Base-by-base conservation (phyloP, 2,113 vertebrate species). In the Stigmatopora argus region DNA sequence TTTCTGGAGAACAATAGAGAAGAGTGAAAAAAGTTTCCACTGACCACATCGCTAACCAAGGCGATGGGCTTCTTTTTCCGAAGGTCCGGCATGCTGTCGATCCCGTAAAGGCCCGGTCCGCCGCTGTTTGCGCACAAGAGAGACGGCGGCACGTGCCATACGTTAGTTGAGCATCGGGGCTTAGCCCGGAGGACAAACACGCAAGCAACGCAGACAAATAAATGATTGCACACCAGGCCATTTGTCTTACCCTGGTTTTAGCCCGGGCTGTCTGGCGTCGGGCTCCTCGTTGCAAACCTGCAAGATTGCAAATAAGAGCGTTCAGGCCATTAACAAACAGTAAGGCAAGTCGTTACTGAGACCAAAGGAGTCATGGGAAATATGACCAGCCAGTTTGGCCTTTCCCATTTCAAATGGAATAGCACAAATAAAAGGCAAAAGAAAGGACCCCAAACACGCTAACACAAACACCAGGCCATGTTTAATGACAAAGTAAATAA, bases 61-160 rank as follows among this genome's bases (percentile, higher is more conserved):
- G 96, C 92, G 68, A 98, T 89, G 3, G 95, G 93, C 78, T 96
- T 99, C 91, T 93, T 97, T 87, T 95, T 97, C 52, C 95, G 96
- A 44, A 99, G 89, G 80, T 99, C 95, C 0, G 97, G 97, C 97
- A 98, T 99, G 84, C 97, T 99, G 78, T 99, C 97, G 0, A 99
- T 99, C 73, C 97, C 97, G 85, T 95, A 99, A 69, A 99, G 92
- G 38, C 94, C 95, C 66, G 94, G 92, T 18, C 90, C 94, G 51
- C 93, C 91, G 82, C 96, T 98, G 64, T 4, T 13, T 12, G 71
- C 71, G 19, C 45, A 79, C 21, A 71, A 51, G 53, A 66, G 73
- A 31, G 2, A 31, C 26, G 26, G n/a, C 0, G 51, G 12, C 55
- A 57, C 31, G 35, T 19, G 19, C 35, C 4, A 7, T 52, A 19